Percentiles rank a stretch among this genome's conserved stretches.
Conservation (phyloP, 2,888 invertebrate genomes). For the Agrochola lota region DNA sequence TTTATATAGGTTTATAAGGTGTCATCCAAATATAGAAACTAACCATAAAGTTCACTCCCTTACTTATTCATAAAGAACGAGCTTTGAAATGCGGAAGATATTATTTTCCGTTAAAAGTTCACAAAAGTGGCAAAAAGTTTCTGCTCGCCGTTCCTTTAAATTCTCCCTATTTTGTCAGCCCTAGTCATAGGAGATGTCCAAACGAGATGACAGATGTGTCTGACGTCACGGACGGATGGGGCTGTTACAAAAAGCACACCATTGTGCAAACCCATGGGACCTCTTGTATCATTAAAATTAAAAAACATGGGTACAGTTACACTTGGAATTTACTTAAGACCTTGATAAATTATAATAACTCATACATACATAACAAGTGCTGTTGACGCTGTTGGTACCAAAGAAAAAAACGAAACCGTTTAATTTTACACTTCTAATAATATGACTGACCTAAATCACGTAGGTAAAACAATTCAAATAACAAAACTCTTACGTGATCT, state of each 20-base stretch:
- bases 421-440: not conserved
- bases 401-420: not conserved
- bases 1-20: no score
- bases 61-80: not conserved
- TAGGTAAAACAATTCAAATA: not conserved
- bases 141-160: not conserved
- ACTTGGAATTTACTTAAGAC: constrained; percentile 14
- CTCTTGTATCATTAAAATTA: constrained; percentile 40
- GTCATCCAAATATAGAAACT: not conserved
- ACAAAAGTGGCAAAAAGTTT: not conserved
- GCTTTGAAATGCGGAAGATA: not conserved
- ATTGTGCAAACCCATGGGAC: constrained; percentile 17
- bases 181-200: constrained; percentile 38
- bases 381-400: not conserved
- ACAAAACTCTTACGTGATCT: constrained; percentile 28
- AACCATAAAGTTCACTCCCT: not conserved
- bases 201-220: constrained; percentile 50
- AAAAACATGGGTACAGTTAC: constrained; percentile 22
- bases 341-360: constrained; percentile 24
- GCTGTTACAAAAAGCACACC: constrained; percentile 34
- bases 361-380: not conserved
- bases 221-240: constrained; percentile 30
- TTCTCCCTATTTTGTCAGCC: constrained; percentile 6
- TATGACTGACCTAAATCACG: not conserved
- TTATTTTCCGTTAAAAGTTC: not conserved